These are phyloP conservation scores for Diuraphis noxia DNA, from an alignment of 1,140 invertebrate genomes.

Conservation along the genomic window DNA sequence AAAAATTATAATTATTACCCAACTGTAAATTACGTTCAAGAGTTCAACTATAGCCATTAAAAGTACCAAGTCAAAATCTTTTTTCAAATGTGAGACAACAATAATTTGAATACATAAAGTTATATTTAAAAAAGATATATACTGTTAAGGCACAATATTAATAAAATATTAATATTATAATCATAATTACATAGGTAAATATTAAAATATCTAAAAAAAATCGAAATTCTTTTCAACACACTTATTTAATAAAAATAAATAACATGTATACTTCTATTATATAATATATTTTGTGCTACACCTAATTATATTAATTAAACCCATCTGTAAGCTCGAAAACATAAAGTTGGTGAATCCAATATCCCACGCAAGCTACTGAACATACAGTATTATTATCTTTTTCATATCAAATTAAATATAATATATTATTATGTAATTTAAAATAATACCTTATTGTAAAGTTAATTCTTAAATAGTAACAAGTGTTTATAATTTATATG, in stretches of 20 bases:
- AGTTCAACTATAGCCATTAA: not conserved
- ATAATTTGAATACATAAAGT: not conserved
- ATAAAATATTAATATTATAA: too few relatives aligned
- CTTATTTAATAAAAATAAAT: too few relatives aligned
- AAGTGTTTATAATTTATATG: not conserved
- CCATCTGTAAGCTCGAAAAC: not conserved
- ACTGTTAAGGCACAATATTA: not conserved
- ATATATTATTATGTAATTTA: not conserved
- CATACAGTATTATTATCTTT: not conserved
- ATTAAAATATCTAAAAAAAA: not conserved
- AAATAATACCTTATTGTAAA: not conserved
- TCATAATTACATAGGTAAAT: not conserved
- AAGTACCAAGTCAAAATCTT: not conserved
- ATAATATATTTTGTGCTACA: not conserved
- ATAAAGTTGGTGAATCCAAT: not conserved
- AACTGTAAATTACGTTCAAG: not conserved
- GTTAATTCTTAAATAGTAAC: not conserved
- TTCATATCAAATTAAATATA: constrained; percentile 5
- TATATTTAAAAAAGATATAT: not conserved
- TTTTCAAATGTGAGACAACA: not conserved
- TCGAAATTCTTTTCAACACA: too few relatives aligned
- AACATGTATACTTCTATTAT: not conserved
- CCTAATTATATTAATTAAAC: not conserved
- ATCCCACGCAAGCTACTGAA: not conserved
- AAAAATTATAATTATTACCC: not conserved